Base-by-base conservation (phyloP, 53 echinoderm and acorn worm species). In the Hippasteria phrygiana region DNA sequence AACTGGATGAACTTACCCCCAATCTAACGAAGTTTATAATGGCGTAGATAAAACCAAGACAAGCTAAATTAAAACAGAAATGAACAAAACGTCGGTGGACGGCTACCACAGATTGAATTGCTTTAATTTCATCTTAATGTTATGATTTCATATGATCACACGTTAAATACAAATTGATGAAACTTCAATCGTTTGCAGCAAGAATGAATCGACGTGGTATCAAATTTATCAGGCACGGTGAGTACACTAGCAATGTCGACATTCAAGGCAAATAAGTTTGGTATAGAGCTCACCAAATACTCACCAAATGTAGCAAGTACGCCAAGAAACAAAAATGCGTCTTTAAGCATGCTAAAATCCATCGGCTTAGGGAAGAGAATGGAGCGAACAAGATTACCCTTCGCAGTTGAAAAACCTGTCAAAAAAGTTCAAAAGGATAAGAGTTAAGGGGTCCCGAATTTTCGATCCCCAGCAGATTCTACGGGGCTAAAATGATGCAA, bases 341-440 rank as follows among this genome's bases (percentile, higher is more conserved):
- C 95, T 73, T 87, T 76, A 39, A 88, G 86, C 63, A 95, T 84
- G 53, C 91, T 95, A 71, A 95, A 88, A 9, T 91, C 95, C 42
- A 91, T 93, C 13, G 93, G 93, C 88, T 91, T 95, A 1, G 95
- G 95, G 72, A 78, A 95, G 27, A 95, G 90, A 43, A 95, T 95
- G 48, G 93, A 88, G 5, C 95, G 90, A 4, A 95, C 95, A 50
- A 95, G 75, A 36, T 59, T 79, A 16, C 95, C 95, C 27, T 95
- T 95, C 39, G 95, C 93, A 13, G 95, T 95, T 1, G 90, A 84
- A 69, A 91, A 95, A 13, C 95, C 95, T 95, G 90, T n/a, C n/a
- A n/a, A n/a, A n/a, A n/a, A n/a, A n/a, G n/a, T n/a, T n/a, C n/a
- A n/a, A n/a, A n/a, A n/a, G n/a, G n/a, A n/a, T n/a, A n/a, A n/a